Evolutionary conservation across 2,797 vertebrate species (phyloP).

Genomic region (Rhincodon typus): DNA sequence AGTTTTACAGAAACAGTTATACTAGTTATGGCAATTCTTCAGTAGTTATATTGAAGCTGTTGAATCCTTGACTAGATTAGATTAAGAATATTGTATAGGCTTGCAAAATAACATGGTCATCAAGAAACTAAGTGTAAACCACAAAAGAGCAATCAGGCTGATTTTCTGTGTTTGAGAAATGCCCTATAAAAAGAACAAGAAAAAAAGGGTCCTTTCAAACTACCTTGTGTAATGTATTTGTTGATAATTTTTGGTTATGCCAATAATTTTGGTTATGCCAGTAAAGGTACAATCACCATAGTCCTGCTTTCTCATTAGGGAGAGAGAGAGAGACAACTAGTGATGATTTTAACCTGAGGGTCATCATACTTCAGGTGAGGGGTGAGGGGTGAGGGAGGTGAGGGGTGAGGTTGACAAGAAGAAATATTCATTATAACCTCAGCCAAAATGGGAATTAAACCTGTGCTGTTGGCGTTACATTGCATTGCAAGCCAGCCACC

Average conservation of each 20-base stretch:
- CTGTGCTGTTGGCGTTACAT: too few species aligned
- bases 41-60: not conserved
- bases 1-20: not conserved
- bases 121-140: not conserved
- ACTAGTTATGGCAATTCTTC: not conserved
- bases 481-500: too few species aligned
- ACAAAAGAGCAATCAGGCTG: not conserved
- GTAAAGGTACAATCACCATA: too few species aligned
- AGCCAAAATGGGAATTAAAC: too few species aligned
- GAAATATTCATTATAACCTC: too few species aligned
- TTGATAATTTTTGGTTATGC: not conserved
- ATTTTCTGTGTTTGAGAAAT: not conserved
- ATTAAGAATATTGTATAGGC: not conserved
- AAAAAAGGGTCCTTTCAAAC: not conserved
- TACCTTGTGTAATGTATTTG: not conserved
- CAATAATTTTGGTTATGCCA: not conserved
- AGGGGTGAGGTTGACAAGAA: too few species aligned
- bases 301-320: too few species aligned
- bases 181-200: not conserved
- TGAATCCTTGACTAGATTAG: not conserved
- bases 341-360: too few species aligned
- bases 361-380: too few species aligned
- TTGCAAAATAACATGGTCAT: not conserved
- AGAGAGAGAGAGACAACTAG: too few species aligned
- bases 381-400: too few species aligned